Base-by-base conservation (phyloP, 2,797 vertebrate genomes). In the Smutsia gigantea region DNA sequence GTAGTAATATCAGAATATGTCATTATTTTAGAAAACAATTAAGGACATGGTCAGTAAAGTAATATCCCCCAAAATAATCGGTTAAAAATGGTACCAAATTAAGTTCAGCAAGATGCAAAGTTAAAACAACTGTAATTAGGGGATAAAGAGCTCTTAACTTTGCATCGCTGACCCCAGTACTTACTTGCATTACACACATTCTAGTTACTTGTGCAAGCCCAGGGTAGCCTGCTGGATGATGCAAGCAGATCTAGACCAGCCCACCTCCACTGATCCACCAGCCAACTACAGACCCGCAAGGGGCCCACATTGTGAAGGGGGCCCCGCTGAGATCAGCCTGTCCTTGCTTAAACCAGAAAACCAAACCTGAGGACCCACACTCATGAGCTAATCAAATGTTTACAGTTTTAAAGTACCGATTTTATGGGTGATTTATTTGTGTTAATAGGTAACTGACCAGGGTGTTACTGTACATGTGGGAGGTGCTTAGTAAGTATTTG, bases 21-120 rank as follows among this genome's bases (percentile, higher is more conserved):
- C 53, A 72, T 86, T 75, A 78, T 55, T 93, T 95, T 75, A 72
- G 66, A 42, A 77, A 93, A 78, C 31, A 78, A n/a, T 34, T 34
- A 87, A 95, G 29, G 71, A 21, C 9, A 64, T 12, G 7, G 11
- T 75, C 27, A 85, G 87, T 49, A 89, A 96, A 81, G 66, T 29
- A 72, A 34, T 37, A 59, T 17, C 21, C 18, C 55, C 7, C 59
- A 63, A 90, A 57, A 92, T n/a, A 91, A 64, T 78, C 21, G 42
- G 31, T 49, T 92, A 82, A 85, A 93, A 78, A 72, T 13, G 85
- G 34, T 29, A 53, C 13, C 25, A 77, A 81, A 49, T 17, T 88
- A 18, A 86, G 82, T 71, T 49, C 13, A 59, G 37, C 77, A 57
- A 64, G 27, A 61, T 23, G 27, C 29, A 0, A 46, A 88, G 19